A percentile compares a stretch with the other conserved stretches of the same genome.
These are phyloP conservation scores for Lissonota sp. DNA, from an alignment of 2,888 invertebrate genomes.

Conservation along the genomic window DNA sequence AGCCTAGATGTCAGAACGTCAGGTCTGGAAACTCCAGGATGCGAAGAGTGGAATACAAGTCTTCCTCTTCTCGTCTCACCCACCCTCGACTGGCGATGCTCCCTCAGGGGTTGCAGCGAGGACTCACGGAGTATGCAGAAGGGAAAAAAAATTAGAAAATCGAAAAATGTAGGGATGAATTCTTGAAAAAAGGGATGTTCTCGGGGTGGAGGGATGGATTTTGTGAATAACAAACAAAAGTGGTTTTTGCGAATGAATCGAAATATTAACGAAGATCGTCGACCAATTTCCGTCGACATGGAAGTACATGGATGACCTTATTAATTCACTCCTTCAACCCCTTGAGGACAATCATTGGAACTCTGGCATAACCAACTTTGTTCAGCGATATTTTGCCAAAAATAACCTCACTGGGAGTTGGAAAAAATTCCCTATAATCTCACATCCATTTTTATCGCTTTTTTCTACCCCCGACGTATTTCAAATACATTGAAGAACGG, in stretches of 20 bases:
- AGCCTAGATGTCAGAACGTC: conserved; percentile 78
- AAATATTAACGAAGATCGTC: conserved; percentile 3
- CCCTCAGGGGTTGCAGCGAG: conserved; percentile 73
- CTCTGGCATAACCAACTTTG: no score
- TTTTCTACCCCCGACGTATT: neutral
- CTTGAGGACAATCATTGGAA: no score
- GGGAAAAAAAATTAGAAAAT: conserved; percentile 17
- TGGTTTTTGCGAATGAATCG: no score
- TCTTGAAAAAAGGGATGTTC: conserved; percentile 61
- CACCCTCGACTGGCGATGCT: conserved; percentile 67
- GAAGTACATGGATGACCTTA: no score
- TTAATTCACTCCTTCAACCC: no score
- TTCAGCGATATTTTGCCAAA: no score
- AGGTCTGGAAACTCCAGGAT: conserved; percentile 76
- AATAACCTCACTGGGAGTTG: no score
- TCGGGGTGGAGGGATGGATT: conserved; percentile 16
- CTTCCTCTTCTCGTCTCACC: conserved; percentile 54
- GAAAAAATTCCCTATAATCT: neutral
- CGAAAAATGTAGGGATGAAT: conserved; percentile 71
- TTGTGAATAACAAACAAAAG: no score
- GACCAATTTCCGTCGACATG: neutral
- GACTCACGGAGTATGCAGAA: conserved; percentile 56
- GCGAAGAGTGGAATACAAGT: conserved; percentile 78
- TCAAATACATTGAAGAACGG: conserved; percentile 7
- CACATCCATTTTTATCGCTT: neutral